A percentile compares a stretch with the other conserved stretches of the same genome.
phyloP scores from a whole-genome alignment of 2,113 vertebrate genomes.

The Columba livia region DNA sequence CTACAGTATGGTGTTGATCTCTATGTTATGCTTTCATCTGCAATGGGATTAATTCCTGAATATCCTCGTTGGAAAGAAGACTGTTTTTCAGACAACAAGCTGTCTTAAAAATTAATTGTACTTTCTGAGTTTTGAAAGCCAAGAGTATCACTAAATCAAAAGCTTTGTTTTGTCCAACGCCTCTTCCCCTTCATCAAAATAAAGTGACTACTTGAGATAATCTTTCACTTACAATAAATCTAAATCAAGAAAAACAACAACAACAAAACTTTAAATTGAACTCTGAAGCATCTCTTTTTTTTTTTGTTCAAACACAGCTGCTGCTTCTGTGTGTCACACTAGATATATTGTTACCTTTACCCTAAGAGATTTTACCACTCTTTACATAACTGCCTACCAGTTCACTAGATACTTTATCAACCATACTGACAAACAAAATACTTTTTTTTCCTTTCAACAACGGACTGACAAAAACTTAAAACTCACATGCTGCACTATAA shows the following conservation, averaged over 20 bases:
- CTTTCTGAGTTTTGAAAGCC: not conserved
- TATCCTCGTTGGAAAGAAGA: not conserved
- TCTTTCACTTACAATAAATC: constrained; percentile 41
- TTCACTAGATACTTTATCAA: not conserved
- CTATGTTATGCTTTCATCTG: rapidly evolving
- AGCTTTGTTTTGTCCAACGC: not conserved
- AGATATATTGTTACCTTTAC: not conserved
- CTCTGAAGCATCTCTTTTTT: not conserved
- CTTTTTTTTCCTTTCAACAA: not conserved
- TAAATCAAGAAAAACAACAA: not conserved
- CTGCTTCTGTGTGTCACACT: not conserved
- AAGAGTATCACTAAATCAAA: not conserved
- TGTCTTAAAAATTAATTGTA: not conserved
- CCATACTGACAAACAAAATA: not conserved
- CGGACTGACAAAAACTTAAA: not conserved
- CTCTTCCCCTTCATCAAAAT: not conserved
- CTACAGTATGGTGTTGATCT: not conserved
- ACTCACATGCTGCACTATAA: not conserved
- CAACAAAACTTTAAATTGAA: not conserved
- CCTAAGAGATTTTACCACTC: not conserved
- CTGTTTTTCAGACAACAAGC: not conserved
- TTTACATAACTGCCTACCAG: constrained; percentile 28
- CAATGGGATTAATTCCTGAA: not conserved
- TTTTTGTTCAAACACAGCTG: not conserved
- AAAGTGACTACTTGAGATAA: not conserved